Base-by-base conservation (phyloP, 92 coral and sea anemone species). In the Porites cylindrica region DNA sequence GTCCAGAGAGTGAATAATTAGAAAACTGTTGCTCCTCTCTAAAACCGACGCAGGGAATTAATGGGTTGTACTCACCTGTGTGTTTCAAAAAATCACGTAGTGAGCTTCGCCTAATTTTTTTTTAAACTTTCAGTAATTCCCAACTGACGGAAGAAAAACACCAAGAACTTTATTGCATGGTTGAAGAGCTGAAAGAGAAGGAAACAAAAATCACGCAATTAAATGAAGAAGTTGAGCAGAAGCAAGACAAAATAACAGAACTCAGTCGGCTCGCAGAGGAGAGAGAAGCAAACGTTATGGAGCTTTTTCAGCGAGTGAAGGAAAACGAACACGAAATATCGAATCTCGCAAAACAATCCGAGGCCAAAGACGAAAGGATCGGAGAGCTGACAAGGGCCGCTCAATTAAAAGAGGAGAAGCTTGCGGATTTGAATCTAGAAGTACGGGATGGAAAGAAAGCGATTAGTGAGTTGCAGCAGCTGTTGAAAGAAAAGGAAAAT, bases 401-500 rank as follows among this genome's bases (percentile, higher is more conserved):
- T 66, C 81, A 82, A 63, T 47, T 53, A 14, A 91, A 90, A 68
- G 93, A 95, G 56, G 87, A 87, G 74, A 88, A 80, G 26, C 88
- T 95, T 12, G 91, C 91, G 1, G 78, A 91, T 54, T 62, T 92
- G 51, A 85, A 83, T 67, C 66, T 89, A 56, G 79, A 73, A 59
- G 88, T 82, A 0, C 75, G 80, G 13, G 88, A 77, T 8, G 72
- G 80, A 51, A 91, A 89, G 18, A 73, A 81, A 66, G 88, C 89
- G 47, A 72, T 92, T 64, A 24, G 61, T 2, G 78, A 76, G 19
- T 65, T 92, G 19, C 85, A 77, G 29, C 81, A 77, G 29, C 67
- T 75, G 24, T 51, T 75, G n/a, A 92, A 86, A 52, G 85, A 89
- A 10, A 92, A 86, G 43, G 95, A 92, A 18, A 70, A 21, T 32